A percentile compares a stretch with the other conserved stretches of the same genome.
phyloP scores from a whole-genome alignment of 2,113 vertebrate genomes.

The Aspiorhynchus laticeps region DNA sequence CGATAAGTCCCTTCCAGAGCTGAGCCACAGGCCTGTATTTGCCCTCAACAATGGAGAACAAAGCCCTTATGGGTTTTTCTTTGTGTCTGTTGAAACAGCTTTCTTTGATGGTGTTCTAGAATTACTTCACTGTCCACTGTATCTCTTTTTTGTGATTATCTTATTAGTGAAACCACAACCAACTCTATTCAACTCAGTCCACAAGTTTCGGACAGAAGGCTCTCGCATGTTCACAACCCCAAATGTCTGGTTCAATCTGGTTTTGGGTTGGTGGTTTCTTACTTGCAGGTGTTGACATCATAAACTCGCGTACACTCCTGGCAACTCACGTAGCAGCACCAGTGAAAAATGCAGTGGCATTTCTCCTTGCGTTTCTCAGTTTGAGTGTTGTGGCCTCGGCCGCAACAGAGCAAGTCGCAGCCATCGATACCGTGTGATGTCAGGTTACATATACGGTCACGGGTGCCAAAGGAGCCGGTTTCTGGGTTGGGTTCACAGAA shows the following conservation, averaged over 20 bases:
- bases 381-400: conserved; percentile 93
- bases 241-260: not conserved
- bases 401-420: conserved; percentile 96
- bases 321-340: conserved; percentile 99
- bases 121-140: not conserved
- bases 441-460: conserved; percentile 92
- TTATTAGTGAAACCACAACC: conserved; percentile 3
- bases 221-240: not conserved
- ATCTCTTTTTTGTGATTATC: not conserved
- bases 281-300: conserved; percentile 97
- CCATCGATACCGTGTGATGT: conserved; percentile 97
- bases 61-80: conserved; percentile 1
- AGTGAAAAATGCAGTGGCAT: conserved; percentile 98
- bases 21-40: not conserved
- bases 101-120: not conserved
- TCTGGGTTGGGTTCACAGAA: conserved; percentile 96
- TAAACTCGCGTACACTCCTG: conserved; percentile 94
- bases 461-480: conserved; percentile 95
- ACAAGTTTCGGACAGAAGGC: not conserved
- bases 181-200: conserved; percentile 4
- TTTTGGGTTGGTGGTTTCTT: conserved; percentile 52
- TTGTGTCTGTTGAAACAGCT: conserved; percentile 5
- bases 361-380: conserved; percentile 98
- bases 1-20: conserved; percentile 27
- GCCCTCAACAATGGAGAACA: conserved; percentile 10